Conservation (phyloP, 2,888 invertebrate species). For the Petrolisthes manimaculis region DNA sequence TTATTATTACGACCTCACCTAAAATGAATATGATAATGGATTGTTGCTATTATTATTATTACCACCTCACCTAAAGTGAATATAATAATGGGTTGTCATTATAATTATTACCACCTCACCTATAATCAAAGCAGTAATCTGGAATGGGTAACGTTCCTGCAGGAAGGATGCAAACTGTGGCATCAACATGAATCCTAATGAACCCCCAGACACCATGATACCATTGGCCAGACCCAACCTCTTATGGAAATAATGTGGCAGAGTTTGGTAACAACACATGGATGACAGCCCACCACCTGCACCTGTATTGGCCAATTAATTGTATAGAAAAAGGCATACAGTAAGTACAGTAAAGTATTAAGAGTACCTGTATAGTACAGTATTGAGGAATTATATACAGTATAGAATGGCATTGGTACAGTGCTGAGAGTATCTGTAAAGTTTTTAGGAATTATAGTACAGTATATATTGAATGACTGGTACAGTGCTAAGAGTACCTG, state of each 20-base stretch:
- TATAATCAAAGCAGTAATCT: conserved; percentile 14
- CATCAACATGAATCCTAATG: conserved; percentile 26
- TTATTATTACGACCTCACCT: background rate
- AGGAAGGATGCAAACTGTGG: conserved; percentile 35
- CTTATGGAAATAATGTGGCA: conserved; percentile 35
- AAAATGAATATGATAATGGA: background rate
- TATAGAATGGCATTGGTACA: no score
- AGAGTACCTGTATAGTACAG: no score
- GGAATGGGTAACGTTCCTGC: conserved; percentile 33
- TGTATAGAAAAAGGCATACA: background rate
- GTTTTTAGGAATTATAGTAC: no score
- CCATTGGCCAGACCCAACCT: conserved; percentile 41
- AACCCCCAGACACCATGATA: conserved; percentile 38
- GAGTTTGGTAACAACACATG: conserved; percentile 29
- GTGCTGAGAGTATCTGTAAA: no score
- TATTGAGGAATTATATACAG: no score
- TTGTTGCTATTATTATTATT: background rate
- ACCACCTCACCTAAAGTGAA: background rate
- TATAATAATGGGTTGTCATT: background rate
- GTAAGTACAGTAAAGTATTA: no score
- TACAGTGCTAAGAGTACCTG: no score
- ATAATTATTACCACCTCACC: background rate
- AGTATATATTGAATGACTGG: no score
- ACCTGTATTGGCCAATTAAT: conserved; percentile 7
- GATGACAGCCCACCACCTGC: conserved; percentile 36